Percentiles rank a stretch among this genome's conserved stretches.
phyloP scores from a whole-genome alignment of 2,888 invertebrate genomes.

The Spisula solida region DNA sequence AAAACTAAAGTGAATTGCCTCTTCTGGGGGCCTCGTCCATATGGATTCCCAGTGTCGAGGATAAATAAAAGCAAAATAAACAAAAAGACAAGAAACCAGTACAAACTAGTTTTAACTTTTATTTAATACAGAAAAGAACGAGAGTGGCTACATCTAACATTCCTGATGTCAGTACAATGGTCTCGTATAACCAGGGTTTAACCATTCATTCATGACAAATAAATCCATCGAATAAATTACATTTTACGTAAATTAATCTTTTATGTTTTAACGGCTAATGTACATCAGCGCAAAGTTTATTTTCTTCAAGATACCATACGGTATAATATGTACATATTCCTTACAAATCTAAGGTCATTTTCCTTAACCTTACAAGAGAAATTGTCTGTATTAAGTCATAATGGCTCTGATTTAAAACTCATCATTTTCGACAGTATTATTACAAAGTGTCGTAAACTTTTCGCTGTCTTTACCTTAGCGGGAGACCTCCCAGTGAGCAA shows the following conservation, averaged over 20 bases:
- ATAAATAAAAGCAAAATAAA: too few species aligned
- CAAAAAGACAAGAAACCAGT: too few species aligned
- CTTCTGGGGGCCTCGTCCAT: too few species aligned
- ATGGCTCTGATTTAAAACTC: conserved; percentile 30
- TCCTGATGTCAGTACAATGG: background rate
- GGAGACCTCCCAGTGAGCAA: conserved; percentile 53
- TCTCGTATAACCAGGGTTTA: background rate
- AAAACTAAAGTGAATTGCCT: too few species aligned
- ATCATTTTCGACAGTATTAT: conserved; percentile 43
- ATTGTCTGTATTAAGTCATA: conserved; percentile 32
- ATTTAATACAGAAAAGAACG: too few species aligned
- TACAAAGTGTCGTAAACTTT: conserved; percentile 28
- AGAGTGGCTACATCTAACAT: background rate
- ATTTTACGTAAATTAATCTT: background rate
- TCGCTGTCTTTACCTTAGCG: conserved; percentile 33
- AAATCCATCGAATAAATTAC: background rate
- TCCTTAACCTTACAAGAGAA: background rate
- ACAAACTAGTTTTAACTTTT: too few species aligned
- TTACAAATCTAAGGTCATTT: background rate
- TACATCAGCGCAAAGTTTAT: background rate
- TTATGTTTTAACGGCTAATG: background rate
- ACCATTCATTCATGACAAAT: background rate
- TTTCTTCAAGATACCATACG: background rate
- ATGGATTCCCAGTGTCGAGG: too few species aligned
- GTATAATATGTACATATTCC: background rate